Base-by-base conservation (phyloP, 1,140 invertebrate genomes). In the Drosophila lacteicornis region DNA sequence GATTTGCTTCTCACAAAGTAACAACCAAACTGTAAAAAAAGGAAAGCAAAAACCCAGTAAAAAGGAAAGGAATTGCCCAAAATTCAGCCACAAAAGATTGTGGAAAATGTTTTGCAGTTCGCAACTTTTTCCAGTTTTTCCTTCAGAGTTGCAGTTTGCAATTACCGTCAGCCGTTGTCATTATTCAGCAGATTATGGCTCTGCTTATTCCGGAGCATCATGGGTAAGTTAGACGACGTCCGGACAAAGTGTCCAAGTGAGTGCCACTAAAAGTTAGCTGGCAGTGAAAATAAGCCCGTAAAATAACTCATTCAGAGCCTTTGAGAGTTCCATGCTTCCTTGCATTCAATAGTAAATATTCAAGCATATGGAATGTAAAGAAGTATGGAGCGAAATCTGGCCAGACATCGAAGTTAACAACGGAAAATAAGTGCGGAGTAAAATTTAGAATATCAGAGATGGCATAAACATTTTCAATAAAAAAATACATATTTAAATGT, bases 251-350 rank as follows among this genome's bases (percentile, higher is more conserved):
- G 66, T 63, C 30, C 59, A 11, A 46, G 55, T 59, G 43, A 68
- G 61, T 67, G 75, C 27, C 49, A 75, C 66, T 53, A 36, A 50
- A 78, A 82, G 66, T 63, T 53, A 57, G 69, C 19, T 36, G 30
- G 27, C 15, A 46, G 42, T 50, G 13, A 22, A 40, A 79, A 22
- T 63, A 58, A 69, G 61, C 63, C 30, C 22, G 13, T 15, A 12
- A 68, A 46, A 22, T 12, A 38, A 33, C 42, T 8, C 8, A 45
- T 36, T 70, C 45, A 17, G 13, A 19, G 91, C 91, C 91, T 92
- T 90, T 92, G 85, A 92, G 83, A 92, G 91, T 92, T 92, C 91
- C 91, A 92, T 92, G 91, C 91, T 92, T 92, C 91, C 91, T 92
- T 92, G 91, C 91, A 92, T 92, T 92, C 91, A 92, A 92, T 92